A percentile compares a stretch with the other conserved stretches of the same genome.
phyloP scores from a whole-genome alignment of 2,888 invertebrate species.

The Dynastes grantii region DNA sequence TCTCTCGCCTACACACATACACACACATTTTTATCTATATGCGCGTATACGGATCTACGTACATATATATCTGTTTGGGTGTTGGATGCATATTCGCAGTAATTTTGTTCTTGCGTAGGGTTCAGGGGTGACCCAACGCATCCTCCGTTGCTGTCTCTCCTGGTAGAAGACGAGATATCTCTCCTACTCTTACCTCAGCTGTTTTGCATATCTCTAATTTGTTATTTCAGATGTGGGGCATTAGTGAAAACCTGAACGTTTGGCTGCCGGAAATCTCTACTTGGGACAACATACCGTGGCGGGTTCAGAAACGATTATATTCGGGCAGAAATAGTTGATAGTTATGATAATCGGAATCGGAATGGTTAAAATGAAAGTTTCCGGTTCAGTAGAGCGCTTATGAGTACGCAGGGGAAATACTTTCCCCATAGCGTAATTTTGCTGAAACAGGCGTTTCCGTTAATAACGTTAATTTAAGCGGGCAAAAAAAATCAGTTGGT shows the following conservation, averaged over 20 bases:
- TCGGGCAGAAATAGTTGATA: slow-evolving; percentile 38
- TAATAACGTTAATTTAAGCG: too few relatives aligned
- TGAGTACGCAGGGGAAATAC: neutral
- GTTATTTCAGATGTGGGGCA: slow-evolving; percentile 44
- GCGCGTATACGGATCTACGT: neutral
- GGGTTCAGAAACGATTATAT: slow-evolving; percentile 19
- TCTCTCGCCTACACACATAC: slow-evolving; percentile 31
- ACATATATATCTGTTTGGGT: slow-evolving; percentile 30
- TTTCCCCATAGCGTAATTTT: neutral
- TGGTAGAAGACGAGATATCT: neutral
- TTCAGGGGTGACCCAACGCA: slow-evolving; percentile 29
- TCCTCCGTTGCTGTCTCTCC: slow-evolving; percentile 6
- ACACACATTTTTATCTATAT: slow-evolving; percentile 37
- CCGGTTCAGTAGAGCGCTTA: slow-evolving; percentile 10
- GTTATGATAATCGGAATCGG: slow-evolving; percentile 30
- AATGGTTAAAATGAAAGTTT: slow-evolving; percentile 22
- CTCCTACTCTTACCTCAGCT: slow-evolving; percentile 12
- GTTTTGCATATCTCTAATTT: slow-evolving; percentile 46
- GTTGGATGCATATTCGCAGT: slow-evolving; percentile 41
- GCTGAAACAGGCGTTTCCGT: neutral
- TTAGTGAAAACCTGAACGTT: slow-evolving; percentile 41
- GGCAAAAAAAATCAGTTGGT: too few relatives aligned
- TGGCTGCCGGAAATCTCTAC: slow-evolving; percentile 38
- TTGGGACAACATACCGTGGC: slow-evolving; percentile 32
- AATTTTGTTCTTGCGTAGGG: slow-evolving; percentile 44